A percentile compares a stretch with the other conserved stretches of the same genome.
Evolutionary conservation across 2,113 vertebrate species (phyloP).

Genomic region (Excalfactoria chinensis): DNA sequence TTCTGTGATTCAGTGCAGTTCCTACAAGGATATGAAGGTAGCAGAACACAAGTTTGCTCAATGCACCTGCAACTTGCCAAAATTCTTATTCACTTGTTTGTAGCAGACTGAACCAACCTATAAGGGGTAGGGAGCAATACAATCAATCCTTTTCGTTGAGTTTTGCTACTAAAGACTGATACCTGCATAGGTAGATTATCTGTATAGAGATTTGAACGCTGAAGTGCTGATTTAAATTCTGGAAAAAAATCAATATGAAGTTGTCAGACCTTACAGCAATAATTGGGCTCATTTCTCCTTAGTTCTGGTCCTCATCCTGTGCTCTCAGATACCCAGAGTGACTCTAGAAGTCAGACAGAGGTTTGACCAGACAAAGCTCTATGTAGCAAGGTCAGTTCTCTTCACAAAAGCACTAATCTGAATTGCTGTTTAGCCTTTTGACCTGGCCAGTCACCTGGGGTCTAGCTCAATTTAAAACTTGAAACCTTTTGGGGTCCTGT

Average conservation of each 20-base stretch:
- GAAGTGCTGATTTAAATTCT: slow-evolving; percentile 24
- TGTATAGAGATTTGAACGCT: not conserved
- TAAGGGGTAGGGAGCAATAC: not conserved
- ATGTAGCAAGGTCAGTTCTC: not conserved
- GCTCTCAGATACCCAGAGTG: not conserved
- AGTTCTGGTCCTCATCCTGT: not conserved
- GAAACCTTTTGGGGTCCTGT: not conserved
- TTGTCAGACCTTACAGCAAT: not conserved
- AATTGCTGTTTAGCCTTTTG: not conserved
- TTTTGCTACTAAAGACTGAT: not conserved
- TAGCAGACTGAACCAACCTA: not conserved
- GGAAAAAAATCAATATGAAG: not conserved
- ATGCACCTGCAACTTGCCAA: not conserved
- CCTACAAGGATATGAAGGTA: not conserved
- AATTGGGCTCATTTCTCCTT: not conserved
- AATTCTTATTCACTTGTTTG: not conserved
- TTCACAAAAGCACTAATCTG: not conserved
- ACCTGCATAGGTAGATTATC: not conserved
- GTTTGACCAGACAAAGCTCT: not conserved
- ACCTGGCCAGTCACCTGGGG: not conserved
- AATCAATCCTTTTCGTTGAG: not conserved
- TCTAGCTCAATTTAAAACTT: not conserved
- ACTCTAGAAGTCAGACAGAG: not conserved
- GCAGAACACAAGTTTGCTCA: not conserved
- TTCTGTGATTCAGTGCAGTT: not conserved